These are phyloP conservation scores for Lithophane socia DNA, from an alignment of 2,888 invertebrate species.

Conservation along the genomic window DNA sequence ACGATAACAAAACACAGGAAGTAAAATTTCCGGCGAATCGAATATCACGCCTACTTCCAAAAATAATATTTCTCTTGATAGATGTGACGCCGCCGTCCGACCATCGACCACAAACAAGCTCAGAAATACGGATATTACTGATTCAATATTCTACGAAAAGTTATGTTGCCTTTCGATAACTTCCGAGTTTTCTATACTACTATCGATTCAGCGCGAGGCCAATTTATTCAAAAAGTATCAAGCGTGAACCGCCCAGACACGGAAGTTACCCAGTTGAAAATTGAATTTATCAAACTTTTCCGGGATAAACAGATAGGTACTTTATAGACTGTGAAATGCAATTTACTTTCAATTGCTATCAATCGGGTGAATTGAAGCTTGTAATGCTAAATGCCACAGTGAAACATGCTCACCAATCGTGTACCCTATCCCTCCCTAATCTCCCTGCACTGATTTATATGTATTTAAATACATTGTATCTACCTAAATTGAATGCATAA, in stretches of 20 bases:
- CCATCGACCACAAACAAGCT: slow-evolving; percentile 71
- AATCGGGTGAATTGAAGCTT: slow-evolving; percentile 78
- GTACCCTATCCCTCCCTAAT: neutral
- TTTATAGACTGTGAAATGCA: slow-evolving; percentile 89
- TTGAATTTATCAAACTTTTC: slow-evolving; percentile 89
- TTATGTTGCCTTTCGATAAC: slow-evolving; percentile 73
- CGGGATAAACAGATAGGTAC: slow-evolving; percentile 86
- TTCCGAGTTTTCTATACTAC: slow-evolving; percentile 78
- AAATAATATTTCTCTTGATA: slow-evolving; percentile 70
- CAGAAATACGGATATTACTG: slow-evolving; percentile 75
- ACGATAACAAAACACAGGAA: slow-evolving; percentile 60
- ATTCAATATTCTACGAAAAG: slow-evolving; percentile 75
- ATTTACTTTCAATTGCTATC: slow-evolving; percentile 86
- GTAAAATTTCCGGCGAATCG: slow-evolving; percentile 70
- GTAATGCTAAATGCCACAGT: slow-evolving; percentile 73
- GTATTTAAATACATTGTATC: neutral
- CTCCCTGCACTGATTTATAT: neutral
- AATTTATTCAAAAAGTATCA: slow-evolving; percentile 89
- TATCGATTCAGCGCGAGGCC: slow-evolving; percentile 82
- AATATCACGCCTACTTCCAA: slow-evolving; percentile 64
- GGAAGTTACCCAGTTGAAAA: slow-evolving; percentile 86
- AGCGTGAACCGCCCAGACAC: slow-evolving; percentile 85
- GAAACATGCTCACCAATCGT: slow-evolving; percentile 47
- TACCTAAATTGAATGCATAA: neutral
- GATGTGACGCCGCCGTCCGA: slow-evolving; percentile 64